Conservation (phyloP, 2,888 invertebrate genomes). For the Dicyrtomina minuta region DNA sequence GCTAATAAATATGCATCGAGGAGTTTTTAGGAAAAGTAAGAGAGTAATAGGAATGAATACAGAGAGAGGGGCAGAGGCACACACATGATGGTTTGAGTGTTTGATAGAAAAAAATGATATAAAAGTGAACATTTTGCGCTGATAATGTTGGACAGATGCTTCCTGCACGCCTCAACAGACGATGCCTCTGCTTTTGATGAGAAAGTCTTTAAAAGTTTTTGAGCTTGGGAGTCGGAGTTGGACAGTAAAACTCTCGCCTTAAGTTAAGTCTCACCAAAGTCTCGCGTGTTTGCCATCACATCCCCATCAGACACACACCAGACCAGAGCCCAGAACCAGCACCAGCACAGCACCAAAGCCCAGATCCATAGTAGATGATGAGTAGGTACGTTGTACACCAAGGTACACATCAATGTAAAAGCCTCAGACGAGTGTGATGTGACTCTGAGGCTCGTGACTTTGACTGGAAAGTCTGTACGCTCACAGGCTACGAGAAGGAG, state of each 20-base stretch:
- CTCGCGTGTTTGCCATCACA: conserved; percentile 31
- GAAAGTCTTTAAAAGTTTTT: conserved; percentile 30
- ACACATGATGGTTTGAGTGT: conserved; percentile 7
- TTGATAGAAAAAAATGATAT: conserved; percentile 28
- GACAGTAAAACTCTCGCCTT: conserved; percentile 23
- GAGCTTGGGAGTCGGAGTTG: conserved; percentile 17
- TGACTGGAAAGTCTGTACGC: background rate
- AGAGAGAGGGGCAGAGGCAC: background rate
- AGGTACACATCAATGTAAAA: no score
- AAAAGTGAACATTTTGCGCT: conserved; percentile 30
- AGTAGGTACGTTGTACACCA: no score
- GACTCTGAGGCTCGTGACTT: background rate
- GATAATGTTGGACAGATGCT: conserved; percentile 31
- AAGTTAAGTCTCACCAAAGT: conserved; percentile 11
- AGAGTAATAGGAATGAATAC: background rate
- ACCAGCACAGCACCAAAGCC: no score
- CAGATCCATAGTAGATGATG: no score
- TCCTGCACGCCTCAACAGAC: conserved; percentile 25
- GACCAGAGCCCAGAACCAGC: no score
- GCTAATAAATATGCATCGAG: conserved; percentile 21
- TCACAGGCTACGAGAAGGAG: background rate
- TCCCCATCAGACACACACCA: no score
- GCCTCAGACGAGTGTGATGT: background rate
- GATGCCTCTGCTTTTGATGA: conserved; percentile 19
- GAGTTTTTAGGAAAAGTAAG: no score